Conservation (phyloP, 2,888 invertebrate species). For the Lycaena phlaeas region DNA sequence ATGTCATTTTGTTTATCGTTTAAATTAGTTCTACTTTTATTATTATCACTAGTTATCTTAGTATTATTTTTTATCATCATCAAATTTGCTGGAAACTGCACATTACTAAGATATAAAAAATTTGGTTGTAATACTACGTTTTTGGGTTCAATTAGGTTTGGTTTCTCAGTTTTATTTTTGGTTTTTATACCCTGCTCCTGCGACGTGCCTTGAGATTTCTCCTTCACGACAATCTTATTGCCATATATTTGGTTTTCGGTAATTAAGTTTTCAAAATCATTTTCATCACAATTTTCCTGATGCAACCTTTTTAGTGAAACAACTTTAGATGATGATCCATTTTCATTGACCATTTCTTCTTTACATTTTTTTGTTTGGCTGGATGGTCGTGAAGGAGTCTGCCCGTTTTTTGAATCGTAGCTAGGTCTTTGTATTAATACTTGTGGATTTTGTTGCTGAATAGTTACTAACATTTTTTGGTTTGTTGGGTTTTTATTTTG, state of each 20-base stretch:
- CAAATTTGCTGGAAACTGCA: conserved; percentile 57
- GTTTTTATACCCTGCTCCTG: conserved; percentile 55
- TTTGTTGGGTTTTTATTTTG: conserved; percentile 48
- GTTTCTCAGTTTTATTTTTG: conserved; percentile 35
- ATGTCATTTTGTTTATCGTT: conserved; percentile 36
- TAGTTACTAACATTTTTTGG: conserved; percentile 51
- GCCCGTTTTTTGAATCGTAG: conserved; percentile 61
- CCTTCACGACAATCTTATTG: conserved; percentile 71
- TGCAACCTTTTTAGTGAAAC: conserved; percentile 61
- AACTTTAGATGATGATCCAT: conserved; percentile 49
- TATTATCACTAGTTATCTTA: conserved; percentile 35
- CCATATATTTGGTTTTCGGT: conserved; percentile 71
- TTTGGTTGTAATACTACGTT: conserved; percentile 57
- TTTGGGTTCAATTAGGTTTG: conserved; percentile 36
- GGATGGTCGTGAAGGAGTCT: conserved; percentile 63
- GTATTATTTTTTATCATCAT: conserved; percentile 59
- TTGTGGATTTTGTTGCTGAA: conserved; percentile 53
- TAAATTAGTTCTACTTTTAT: conserved; percentile 28
- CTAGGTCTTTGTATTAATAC: conserved; percentile 49
- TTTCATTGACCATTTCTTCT: conserved; percentile 45
- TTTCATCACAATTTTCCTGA: conserved; percentile 64
- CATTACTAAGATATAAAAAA: conserved; percentile 58
- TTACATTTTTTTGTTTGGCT: conserved; percentile 55
- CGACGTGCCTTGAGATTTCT: conserved; percentile 55
- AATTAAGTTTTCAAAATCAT: conserved; percentile 70